Percentiles rank a stretch among this genome's conserved stretches.
Evolutionary conservation across 2,888 invertebrate genomes (phyloP).

Genomic region (Disparrhopalites patrizii): DNA sequence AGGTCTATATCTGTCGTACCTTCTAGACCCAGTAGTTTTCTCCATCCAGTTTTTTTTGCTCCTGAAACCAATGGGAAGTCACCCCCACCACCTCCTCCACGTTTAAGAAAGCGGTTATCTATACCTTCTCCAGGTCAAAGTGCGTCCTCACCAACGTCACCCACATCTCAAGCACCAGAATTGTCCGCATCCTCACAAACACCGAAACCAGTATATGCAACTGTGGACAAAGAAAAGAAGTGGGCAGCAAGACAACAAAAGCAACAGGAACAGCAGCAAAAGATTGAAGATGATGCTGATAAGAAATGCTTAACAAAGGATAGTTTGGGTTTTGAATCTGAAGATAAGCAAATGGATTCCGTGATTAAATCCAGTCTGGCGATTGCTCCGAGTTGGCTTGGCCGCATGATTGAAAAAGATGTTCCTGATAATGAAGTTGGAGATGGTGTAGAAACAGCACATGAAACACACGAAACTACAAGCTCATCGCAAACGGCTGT

Average conservation of each 20-base stretch:
- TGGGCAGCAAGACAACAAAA: slow-evolving; percentile 43
- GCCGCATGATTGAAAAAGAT: not conserved
- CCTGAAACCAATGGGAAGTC: not conserved
- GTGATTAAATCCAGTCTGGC: slow-evolving; percentile 6
- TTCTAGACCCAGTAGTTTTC: not conserved
- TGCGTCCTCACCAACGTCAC: slow-evolving; percentile 3
- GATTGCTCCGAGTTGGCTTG: slow-evolving; percentile 7
- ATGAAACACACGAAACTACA: not conserved
- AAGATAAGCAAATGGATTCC: not conserved
- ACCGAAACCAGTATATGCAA: slow-evolving; percentile 42
- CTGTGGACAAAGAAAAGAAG: slow-evolving; percentile 45
- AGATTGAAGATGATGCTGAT: not conserved
- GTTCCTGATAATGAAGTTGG: not conserved
- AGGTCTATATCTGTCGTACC: no score
- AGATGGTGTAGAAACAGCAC: not conserved
- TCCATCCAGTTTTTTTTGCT: not conserved
- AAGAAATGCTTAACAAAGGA: not conserved
- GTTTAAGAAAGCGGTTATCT: slow-evolving; percentile 19
- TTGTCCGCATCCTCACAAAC: not conserved
- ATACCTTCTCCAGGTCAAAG: slow-evolving; percentile 19
- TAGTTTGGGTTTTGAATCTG: no score
- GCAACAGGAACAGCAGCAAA: slow-evolving; percentile 1
- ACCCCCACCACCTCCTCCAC: slow-evolving; percentile 46
- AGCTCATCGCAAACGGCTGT: not conserved
- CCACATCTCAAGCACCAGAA: slow-evolving; percentile 16